phyloP scores from a whole-genome alignment of 1,140 invertebrate genomes.

The Hirudo medicinalis region DNA sequence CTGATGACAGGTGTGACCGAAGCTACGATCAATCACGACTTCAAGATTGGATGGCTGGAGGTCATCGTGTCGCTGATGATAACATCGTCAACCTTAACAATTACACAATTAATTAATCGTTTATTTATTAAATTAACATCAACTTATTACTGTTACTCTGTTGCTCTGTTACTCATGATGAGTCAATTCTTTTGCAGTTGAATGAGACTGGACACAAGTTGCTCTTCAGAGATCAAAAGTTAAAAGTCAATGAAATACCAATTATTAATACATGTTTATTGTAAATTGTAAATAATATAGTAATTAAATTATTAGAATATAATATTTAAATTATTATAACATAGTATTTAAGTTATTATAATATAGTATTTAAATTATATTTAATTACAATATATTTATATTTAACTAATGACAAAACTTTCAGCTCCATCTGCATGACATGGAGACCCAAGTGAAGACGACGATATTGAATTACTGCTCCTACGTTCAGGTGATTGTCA shows the following conservation, averaged over 20 bases:
- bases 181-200: constrained; percentile 44
- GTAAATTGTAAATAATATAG: too few species aligned
- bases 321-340: too few species aligned
- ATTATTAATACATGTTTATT: too few species aligned
- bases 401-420: neutral
- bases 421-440: constrained; percentile 45
- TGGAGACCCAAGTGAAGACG: constrained; percentile 50
- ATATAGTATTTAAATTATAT: too few species aligned
- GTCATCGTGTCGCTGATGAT: constrained; percentile 26
- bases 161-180: neutral
- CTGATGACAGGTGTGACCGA: constrained; percentile 58
- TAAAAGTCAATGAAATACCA: constrained; percentile 37
- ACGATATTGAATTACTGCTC: constrained; percentile 50
- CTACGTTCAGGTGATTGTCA: constrained; percentile 40
- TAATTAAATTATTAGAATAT: too few species aligned
- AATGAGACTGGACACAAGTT: constrained; percentile 83
- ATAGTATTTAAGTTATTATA: too few species aligned
- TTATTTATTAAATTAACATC: too few species aligned
- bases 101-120: neutral
- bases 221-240: constrained; percentile 71
- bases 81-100: neutral
- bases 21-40: constrained; percentile 71
- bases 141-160: too few species aligned
- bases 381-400: too few species aligned
- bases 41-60: constrained; percentile 91